phyloP scores from a whole-genome alignment of 2,113 vertebrate genomes.

The Odontophorus gujanensis region DNA sequence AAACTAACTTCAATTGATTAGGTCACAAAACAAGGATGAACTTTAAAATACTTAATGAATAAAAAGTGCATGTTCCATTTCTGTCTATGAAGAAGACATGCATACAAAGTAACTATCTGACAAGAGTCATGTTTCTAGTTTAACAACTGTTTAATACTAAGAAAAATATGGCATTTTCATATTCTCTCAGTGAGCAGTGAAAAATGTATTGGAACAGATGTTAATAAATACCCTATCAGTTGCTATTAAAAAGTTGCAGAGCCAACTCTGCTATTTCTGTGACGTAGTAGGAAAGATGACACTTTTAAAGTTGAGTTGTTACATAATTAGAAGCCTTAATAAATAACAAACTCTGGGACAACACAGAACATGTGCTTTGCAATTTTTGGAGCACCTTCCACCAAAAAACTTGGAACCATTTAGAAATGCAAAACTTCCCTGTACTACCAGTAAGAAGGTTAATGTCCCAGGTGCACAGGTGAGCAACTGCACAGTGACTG shows the following conservation, averaged over 20 bases:
- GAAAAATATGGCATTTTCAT: constrained; percentile 56
- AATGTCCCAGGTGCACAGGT: accelerated
- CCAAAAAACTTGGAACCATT: neutral
- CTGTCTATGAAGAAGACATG: neutral
- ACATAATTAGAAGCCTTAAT: neutral
- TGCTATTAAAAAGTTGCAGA: constrained; percentile 16
- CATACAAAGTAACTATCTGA: constrained; percentile 35
- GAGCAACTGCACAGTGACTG: neutral
- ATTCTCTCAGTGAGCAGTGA: constrained; percentile 19
- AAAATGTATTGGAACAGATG: constrained; percentile 18
- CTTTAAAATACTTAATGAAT: constrained; percentile 40
- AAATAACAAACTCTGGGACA: neutral
- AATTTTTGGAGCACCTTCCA: neutral
- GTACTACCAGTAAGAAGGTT: neutral
- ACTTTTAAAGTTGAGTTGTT: neutral
- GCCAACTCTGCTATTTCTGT: neutral
- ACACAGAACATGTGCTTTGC: neutral
- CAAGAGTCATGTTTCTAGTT: constrained; percentile 34
- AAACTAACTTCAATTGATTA: constrained; percentile 35
- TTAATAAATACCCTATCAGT: constrained; percentile 39
- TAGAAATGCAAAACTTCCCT: neutral
- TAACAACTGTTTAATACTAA: constrained; percentile 44
- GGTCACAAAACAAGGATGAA: constrained; percentile 40
- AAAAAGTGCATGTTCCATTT: constrained; percentile 49
- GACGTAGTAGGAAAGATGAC: constrained; percentile 10